Evolutionary conservation across 35 echinoderm and acorn worm genomes (phyloP).

Genomic region (Apostichopus californicus): DNA sequence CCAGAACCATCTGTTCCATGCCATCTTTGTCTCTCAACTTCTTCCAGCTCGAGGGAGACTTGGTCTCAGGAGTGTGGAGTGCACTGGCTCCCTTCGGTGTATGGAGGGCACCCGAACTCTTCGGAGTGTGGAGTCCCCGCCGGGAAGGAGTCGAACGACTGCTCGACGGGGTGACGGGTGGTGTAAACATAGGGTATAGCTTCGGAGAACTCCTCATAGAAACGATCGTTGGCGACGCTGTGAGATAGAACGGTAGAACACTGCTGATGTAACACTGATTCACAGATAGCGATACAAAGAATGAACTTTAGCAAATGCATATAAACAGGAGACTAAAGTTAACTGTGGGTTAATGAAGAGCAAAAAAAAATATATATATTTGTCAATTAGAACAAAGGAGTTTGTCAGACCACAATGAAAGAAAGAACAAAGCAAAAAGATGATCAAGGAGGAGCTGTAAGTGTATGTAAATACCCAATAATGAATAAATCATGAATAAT

Average conservation of each 20-base stretch:
- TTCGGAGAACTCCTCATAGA: slow-evolving; percentile 24
- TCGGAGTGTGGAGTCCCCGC: background rate
- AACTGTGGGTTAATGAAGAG: too few species aligned
- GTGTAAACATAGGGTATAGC: slow-evolving; percentile 61
- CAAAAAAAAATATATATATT: too few species aligned
- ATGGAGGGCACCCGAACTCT: background rate
- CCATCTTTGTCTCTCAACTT: slow-evolving; percentile 74
- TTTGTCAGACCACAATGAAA: too few species aligned
- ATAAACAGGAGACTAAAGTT: too few species aligned
- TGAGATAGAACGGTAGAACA: background rate
- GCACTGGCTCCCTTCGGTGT: background rate
- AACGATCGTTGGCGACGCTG: slow-evolving; percentile 39
- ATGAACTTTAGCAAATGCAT: too few species aligned
- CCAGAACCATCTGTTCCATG: slow-evolving; percentile 84
- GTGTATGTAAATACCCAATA: too few species aligned
- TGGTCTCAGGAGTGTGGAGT: slow-evolving; percentile 8
- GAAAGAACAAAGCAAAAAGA: too few species aligned
- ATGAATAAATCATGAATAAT: too few species aligned
- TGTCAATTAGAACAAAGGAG: too few species aligned
- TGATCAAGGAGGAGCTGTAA: too few species aligned
- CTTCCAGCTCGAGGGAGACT: slow-evolving; percentile 52
- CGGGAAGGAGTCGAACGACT: slow-evolving; percentile 8
- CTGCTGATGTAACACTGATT: too few species aligned
- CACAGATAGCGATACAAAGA: too few species aligned
- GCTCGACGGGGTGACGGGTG: slow-evolving; percentile 50